A percentile compares a stretch with the other conserved stretches of the same genome.
These are phyloP conservation scores for Clarias laeviceps DNA, from an alignment of 2,797 vertebrate species.

Conservation along the genomic window DNA sequence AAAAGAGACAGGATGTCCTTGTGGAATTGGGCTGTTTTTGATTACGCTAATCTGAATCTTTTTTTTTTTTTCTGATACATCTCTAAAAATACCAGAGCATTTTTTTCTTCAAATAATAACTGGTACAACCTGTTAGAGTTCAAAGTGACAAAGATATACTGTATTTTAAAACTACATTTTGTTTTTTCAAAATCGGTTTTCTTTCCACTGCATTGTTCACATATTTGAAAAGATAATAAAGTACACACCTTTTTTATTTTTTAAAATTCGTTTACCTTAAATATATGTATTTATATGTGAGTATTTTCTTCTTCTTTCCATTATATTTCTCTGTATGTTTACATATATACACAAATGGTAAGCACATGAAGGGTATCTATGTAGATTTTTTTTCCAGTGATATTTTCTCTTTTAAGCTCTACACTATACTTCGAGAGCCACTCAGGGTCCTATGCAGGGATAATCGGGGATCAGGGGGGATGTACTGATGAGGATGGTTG, in stretches of 20 bases:
- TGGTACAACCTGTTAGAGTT: conserved; percentile 33
- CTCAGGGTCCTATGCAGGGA: conserved; percentile 90
- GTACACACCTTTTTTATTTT: conserved; percentile 55
- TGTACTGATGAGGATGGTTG: conserved; percentile 94
- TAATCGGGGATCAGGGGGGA: conserved; percentile 88
- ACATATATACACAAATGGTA: conserved; percentile 68
- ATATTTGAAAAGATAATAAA: conserved; percentile 65
- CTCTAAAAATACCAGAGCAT: conserved; percentile 47
- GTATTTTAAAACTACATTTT: conserved; percentile 77
- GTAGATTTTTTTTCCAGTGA: conserved; percentile 57
- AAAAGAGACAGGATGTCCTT: conserved; percentile 47
- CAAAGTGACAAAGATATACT: conserved; percentile 74
- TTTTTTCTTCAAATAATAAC: conserved; percentile 18
- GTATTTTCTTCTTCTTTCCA: conserved; percentile 64
- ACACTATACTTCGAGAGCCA: conserved; percentile 92
- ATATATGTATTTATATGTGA: conserved; percentile 77
- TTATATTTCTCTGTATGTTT: conserved; percentile 74
- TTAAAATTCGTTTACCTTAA: conserved; percentile 62
- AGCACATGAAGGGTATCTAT: conserved; percentile 47
- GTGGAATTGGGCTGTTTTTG: conserved; percentile 40
- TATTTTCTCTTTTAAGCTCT: conserved; percentile 18
- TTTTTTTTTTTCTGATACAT: conserved; percentile 32
- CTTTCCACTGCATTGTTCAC: conserved; percentile 59
- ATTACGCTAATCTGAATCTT: neutral
- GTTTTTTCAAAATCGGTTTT: conserved; percentile 76